Evolutionary conservation across 2,113 vertebrate species (phyloP), one percentile per base, ranked within the genome.

Genomic region (Setophaga coronata): DNA sequence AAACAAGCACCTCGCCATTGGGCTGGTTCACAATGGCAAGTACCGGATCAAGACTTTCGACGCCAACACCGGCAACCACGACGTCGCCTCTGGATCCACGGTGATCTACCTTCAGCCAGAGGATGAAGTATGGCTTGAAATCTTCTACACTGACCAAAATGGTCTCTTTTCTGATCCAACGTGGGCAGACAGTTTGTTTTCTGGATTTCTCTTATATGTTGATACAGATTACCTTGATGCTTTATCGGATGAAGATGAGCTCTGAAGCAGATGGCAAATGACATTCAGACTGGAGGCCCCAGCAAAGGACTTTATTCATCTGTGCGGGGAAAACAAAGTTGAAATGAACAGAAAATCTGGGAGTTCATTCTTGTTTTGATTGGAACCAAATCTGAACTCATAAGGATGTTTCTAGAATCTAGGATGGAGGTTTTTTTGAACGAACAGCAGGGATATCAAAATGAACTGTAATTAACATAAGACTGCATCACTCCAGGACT

Each of bases 91-190:
- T 2, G 99, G 99, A 19, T 99, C 99, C 71, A 99, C 99, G 0
- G 98, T 99, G 69, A 99, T 99, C 95, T 99, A 98, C 80, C 98
- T 99, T 74, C 99, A 99, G 95, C 98, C 99, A 48, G 99, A 99
- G 86, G 99, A 99, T 4, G 99, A 99, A 95, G 99, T 99, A 38
- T 99, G 99, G 99, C 97, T 99, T 97, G 99, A 99, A 95, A 99
- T 99, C 96, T 99, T 99, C 97, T 99, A 98, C 89, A 93, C 97
- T 5, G 99, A 99, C 95, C 99, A 99, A 95, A 99, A 99, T 0
- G 99, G 99, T 58, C 98, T 99, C 87, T 99, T 99, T 97, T 98
- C 99, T 13, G 99, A 99, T 92, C 98, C 99, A 6, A 98, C 98
- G 0, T 99, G 99, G 99, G 98, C 99, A 29, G 99, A 99, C 96